Evolutionary conservation across 1,140 invertebrate species (phyloP).

Genomic region (Cydia pomonella): DNA sequence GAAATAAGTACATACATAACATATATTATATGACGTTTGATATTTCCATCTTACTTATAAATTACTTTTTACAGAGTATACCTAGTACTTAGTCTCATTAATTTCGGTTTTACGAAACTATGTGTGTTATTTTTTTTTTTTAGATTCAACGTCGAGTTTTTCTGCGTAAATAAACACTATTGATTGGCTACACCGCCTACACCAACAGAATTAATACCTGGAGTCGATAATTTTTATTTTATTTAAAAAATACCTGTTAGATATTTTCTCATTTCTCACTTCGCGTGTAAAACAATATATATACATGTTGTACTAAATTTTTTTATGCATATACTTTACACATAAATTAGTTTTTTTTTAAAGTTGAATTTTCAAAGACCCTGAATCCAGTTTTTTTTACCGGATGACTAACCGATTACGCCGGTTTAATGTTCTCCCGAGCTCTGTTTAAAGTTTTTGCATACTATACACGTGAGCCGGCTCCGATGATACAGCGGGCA

Average conservation of each 20-base stretch:
- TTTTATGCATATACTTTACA: background rate
- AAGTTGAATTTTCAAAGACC: background rate
- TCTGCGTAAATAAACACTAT: too few species aligned
- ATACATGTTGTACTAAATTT: background rate
- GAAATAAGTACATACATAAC: background rate
- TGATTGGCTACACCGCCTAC: too few species aligned
- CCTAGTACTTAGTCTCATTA: background rate
- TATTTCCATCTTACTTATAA: background rate
- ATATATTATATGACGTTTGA: conserved; percentile 5
- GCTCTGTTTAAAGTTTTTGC: conserved; percentile 69
- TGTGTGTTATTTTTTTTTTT: too few species aligned
- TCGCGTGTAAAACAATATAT: too few species aligned
- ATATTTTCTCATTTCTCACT: too few species aligned
- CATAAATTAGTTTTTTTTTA: background rate
- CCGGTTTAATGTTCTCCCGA: conserved; percentile 46
- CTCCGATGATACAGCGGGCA: conserved; percentile 64
- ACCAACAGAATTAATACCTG: too few species aligned
- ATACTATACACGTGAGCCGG: conserved; percentile 67
- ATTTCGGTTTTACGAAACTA: too few species aligned
- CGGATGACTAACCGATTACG: conserved; percentile 33
- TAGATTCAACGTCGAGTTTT: too few species aligned
- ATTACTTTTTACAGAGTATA: background rate
- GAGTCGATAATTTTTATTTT: too few species aligned
- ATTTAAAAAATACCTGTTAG: too few species aligned
- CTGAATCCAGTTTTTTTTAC: conserved; percentile 16